Base-by-base conservation (phyloP, 2,113 vertebrate genomes). In the Aspidoscelis tigris region DNA sequence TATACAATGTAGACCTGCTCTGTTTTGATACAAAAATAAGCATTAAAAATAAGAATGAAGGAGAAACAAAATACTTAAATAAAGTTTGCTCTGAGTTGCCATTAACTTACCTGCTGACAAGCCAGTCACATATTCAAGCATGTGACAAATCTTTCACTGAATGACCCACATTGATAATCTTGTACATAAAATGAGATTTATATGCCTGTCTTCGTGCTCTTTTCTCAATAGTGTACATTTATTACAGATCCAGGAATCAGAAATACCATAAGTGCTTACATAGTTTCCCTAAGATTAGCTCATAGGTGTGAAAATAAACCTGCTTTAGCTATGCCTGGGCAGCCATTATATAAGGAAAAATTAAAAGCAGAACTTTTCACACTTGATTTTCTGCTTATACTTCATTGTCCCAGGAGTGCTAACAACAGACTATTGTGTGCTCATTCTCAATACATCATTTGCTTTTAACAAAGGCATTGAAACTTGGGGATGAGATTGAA, bases 41-140 rank as follows among this genome's bases (percentile, higher is more conserved):
- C 79, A 89, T 92, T 93, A 78, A 73, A 76, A 78, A 82, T 80
- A 65, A 74, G 76, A 73, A 81, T 88, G 66, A 88, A 84, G 22
- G 64, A 87, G 0, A 4, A 85, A 76, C 44, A 80, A 87, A 58
- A 64, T 82, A 80, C 0, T 5, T 21, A 68, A 43, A 69, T 72
- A 70, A 77, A 81, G 83, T 26, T 5, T 90, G 50, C 82, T 88
- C 92, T 1, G n/a, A 68, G 90, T 85, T 86, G 76, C 21, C 79
- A 44, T 78, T 50, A 43, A 76, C 47, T 81, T 84, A 43, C 61
- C 71, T 86, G 43, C 65, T 92, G 91, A 89, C 91, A 92, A 78
- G 24, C 65, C n/a, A 7, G 26, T 55, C 88, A 89, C 82, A 91
- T 24, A 80, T 91, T 73, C 82, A 75, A 77, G 76, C 88, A 82